Percentiles rank a stretch among this genome's conserved stretches.
phyloP scores from a whole-genome alignment of 2,888 invertebrate species.

The Hermaeophaga mercurialis region DNA sequence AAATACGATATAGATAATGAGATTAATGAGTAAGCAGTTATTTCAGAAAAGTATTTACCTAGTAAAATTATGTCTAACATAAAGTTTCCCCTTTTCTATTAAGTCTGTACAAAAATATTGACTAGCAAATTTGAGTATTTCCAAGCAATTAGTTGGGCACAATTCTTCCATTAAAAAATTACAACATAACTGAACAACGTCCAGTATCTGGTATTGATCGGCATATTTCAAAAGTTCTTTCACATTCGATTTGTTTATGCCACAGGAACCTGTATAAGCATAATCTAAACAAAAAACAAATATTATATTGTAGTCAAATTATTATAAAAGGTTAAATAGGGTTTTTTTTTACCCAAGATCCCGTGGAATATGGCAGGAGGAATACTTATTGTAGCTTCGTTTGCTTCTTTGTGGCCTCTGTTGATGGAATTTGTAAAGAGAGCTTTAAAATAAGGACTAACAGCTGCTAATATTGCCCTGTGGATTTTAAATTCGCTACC shows the following conservation, averaged over 20 bases:
- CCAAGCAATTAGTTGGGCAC: conserved; percentile 71
- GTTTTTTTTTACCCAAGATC: conserved; percentile 60
- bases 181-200: conserved; percentile 73
- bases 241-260: conserved; percentile 69
- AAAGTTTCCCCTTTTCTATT: conserved; percentile 62
- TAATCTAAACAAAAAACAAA: conserved; percentile 63
- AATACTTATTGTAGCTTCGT: conserved; percentile 65
- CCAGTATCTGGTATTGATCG: conserved; percentile 74
- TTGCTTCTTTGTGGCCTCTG: conserved; percentile 65
- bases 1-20: too few relatives aligned
- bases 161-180: conserved; percentile 68
- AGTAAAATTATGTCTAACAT: conserved; percentile 49
- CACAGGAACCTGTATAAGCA: conserved; percentile 73
- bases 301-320: too few relatives aligned
- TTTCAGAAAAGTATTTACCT: conserved; percentile 35
- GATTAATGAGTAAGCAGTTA: not conserved
- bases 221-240: conserved; percentile 72
- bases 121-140: conserved; percentile 71
- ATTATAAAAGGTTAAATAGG: too few relatives aligned
- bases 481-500: conserved; percentile 69
- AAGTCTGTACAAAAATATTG: conserved; percentile 73
- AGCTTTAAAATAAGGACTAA: conserved; percentile 74
- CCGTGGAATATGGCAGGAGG: conserved; percentile 66
- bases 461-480: conserved; percentile 72
- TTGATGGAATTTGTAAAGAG: conserved; percentile 72